phyloP scores from a whole-genome alignment of 2,113 vertebrate genomes.

The Oxyruncus cristatus region DNA sequence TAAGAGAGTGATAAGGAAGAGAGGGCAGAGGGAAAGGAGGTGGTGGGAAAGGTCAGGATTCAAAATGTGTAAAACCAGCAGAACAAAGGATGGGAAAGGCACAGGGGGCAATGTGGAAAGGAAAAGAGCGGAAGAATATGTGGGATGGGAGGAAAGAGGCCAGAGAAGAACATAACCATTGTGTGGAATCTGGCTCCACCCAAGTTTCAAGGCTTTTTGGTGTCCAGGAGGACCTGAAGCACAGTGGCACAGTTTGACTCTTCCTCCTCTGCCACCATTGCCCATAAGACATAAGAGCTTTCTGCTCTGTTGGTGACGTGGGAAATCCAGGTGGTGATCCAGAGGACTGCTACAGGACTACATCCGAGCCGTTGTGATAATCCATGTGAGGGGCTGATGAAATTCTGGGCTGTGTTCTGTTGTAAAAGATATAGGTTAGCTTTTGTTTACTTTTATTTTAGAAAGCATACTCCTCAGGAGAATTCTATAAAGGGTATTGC shows the following conservation, averaged over 20 bases:
- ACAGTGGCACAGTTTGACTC: neutral
- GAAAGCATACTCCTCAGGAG: neutral
- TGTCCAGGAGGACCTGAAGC: neutral
- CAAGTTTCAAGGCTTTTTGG: neutral
- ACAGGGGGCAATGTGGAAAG: neutral
- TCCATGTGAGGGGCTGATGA: neutral
- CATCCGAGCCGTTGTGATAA: neutral
- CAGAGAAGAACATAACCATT: neutral
- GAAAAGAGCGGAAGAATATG: neutral
- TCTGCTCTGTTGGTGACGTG: neutral
- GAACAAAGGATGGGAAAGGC: neutral
- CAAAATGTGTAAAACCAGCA: neutral
- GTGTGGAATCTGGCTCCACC: neutral
- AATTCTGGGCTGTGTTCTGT: neutral
- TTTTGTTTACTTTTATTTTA: neutral
- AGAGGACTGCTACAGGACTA: neutral
- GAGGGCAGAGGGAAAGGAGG: neutral
- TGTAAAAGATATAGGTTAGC: neutral
- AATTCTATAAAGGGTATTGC: neutral
- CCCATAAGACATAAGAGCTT: neutral
- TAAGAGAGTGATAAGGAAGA: neutral
- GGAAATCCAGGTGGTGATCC: neutral
- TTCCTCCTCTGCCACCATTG: neutral
- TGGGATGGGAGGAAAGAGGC: neutral
- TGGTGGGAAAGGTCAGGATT: neutral